Evolutionary conservation across 2,113 vertebrate genomes (phyloP).

Genomic region (Bostrychus sinensis): DNA sequence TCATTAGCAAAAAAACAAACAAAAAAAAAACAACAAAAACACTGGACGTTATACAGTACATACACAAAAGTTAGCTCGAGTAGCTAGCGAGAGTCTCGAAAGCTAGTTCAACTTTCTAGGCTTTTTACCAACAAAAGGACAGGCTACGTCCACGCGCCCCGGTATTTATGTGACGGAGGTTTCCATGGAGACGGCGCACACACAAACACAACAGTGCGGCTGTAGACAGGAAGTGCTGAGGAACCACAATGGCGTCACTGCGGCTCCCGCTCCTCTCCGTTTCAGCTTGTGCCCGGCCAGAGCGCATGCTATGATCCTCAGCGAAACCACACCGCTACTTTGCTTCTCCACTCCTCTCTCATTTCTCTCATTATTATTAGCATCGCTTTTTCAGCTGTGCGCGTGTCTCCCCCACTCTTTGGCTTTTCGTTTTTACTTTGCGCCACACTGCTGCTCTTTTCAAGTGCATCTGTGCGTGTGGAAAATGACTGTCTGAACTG

Average conservation of each 20-base stretch:
- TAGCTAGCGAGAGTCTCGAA: background rate
- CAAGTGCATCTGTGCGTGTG: constrained; percentile 28
- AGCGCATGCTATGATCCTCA: constrained; percentile 71
- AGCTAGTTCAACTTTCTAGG: background rate
- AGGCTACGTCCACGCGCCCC: constrained; percentile 32
- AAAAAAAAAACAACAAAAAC: too few relatives aligned
- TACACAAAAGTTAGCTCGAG: background rate
- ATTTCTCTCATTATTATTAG: constrained; percentile 74
- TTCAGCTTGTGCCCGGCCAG: constrained; percentile 51
- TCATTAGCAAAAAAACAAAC: background rate
- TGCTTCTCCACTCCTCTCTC: constrained; percentile 45
- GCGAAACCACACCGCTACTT: constrained; percentile 58
- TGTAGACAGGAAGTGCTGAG: constrained; percentile 83
- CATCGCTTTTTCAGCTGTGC: constrained; percentile 79
- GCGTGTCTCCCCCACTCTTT: constrained; percentile 24
- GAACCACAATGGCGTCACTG: constrained; percentile 87
- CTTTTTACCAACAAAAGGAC: background rate
- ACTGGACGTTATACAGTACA: too few relatives aligned
- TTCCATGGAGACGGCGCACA: constrained; percentile 80
- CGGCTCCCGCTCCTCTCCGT: constrained; percentile 71
- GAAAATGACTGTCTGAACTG: constrained; percentile 69
- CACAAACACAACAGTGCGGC: constrained; percentile 78
- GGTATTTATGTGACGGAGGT: constrained; percentile 83
- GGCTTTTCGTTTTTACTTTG: constrained; percentile 34
- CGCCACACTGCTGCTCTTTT: constrained; percentile 53